phyloP scores from a whole-genome alignment of 1,140 invertebrate species.

The Apis florea region DNA sequence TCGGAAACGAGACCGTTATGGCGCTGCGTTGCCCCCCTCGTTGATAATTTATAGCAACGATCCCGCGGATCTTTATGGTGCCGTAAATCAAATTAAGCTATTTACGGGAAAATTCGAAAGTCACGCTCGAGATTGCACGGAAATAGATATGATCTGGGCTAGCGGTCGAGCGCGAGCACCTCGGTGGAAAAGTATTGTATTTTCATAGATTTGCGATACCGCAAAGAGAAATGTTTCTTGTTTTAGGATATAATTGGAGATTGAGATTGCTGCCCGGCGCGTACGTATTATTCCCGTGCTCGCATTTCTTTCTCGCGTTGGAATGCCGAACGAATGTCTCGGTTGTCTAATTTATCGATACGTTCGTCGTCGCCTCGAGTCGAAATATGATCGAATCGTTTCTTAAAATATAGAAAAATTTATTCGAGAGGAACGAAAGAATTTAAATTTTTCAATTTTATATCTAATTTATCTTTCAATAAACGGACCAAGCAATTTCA shows the following conservation, averaged over 20 bases:
- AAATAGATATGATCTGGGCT: conserved; percentile 28
- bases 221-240: background rate
- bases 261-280: background rate
- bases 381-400: no score
- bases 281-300: no score
- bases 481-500: no score
- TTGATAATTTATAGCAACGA: conserved; percentile 55
- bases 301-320: no score
- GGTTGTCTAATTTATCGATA: no score
- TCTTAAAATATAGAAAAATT: no score
- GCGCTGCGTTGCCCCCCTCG: conserved; percentile 27
- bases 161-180: background rate
- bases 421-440: no score
- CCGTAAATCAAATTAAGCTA: conserved; percentile 59
- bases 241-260: background rate
- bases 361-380: no score
- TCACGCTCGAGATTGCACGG: conserved; percentile 31
- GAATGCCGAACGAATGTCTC: no score
- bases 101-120: conserved; percentile 58
- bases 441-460: no score
- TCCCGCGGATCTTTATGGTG: conserved; percentile 46
- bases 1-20: conserved; percentile 35
- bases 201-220: background rate
- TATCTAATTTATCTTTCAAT: no score
- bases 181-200: background rate